Evolutionary conservation across 1,140 invertebrate species (phyloP).

Genomic region (Holotrichia oblita): DNA sequence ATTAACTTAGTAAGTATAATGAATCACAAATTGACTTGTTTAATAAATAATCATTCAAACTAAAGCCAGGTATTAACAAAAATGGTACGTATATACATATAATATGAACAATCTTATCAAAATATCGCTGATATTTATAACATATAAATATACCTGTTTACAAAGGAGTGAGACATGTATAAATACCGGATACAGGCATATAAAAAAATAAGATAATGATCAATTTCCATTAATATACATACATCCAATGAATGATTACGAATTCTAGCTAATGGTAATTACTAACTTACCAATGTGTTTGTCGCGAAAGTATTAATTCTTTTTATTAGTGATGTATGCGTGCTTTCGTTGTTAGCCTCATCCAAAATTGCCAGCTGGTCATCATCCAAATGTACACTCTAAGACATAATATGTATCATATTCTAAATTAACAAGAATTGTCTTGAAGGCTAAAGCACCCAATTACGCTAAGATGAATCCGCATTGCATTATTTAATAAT

Average conservation of each 20-base stretch:
- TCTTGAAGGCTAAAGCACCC: slow-evolving; percentile 22
- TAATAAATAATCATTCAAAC: too few relatives aligned
- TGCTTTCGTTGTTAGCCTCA: slow-evolving; percentile 2
- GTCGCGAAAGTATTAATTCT: background rate
- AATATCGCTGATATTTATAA: background rate
- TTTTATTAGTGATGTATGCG: background rate
- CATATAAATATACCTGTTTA: too few relatives aligned
- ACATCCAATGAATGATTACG: background rate
- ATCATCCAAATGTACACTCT: slow-evolving; percentile 26
- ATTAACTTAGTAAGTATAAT: too few relatives aligned
- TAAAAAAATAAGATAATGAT: too few relatives aligned
- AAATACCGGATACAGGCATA: too few relatives aligned
- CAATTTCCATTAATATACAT: too few relatives aligned
- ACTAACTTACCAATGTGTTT: slow-evolving; percentile 30
- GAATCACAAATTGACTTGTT: too few relatives aligned
- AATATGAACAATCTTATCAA: background rate
- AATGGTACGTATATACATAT: background rate
- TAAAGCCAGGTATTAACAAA: too few relatives aligned
- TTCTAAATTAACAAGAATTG: background rate
- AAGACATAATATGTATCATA: slow-evolving; percentile 27
- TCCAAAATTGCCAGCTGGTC: background rate
- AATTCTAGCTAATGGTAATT: too few relatives aligned
- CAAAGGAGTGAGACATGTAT: too few relatives aligned
- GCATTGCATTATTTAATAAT: slow-evolving; percentile 15
- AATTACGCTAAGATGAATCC: slow-evolving; percentile 13